Conservation (phyloP, 2,888 invertebrate genomes). For the Standfussiana lucernea region DNA sequence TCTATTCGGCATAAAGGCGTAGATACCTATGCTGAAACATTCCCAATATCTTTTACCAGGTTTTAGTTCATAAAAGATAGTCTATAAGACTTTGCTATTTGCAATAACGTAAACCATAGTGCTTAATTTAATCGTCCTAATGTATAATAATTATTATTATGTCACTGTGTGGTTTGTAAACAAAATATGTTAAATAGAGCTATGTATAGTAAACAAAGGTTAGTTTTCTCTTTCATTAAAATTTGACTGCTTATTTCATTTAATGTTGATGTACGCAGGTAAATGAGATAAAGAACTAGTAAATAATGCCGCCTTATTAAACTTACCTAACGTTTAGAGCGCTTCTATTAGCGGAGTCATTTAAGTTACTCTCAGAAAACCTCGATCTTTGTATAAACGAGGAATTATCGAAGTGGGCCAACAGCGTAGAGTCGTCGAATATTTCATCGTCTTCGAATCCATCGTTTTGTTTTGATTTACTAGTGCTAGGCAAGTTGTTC, state of each 20-base stretch:
- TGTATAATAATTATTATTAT: too few relatives aligned
- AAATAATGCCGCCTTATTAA: background rate
- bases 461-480: conserved; percentile 70
- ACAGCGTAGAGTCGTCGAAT: conserved; percentile 84
- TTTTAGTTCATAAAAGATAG: background rate
- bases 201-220: background rate
- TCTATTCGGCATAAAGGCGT: background rate
- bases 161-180: too few relatives aligned
- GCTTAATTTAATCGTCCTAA: too few relatives aligned
- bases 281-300: background rate
- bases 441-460: conserved; percentile 82
- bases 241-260: background rate
- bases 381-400: conserved; percentile 74
- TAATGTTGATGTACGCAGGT: background rate
- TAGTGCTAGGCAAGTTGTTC: conserved; percentile 67
- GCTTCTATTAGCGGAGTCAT: conserved; percentile 75
- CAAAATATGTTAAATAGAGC: background rate
- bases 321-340: conserved; percentile 83
- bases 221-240: background rate
- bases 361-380: conserved; percentile 71
- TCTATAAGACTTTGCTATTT: too few relatives aligned
- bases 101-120: too few relatives aligned
- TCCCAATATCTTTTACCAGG: background rate
- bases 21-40: too few relatives aligned
- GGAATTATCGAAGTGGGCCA: conserved; percentile 83